Base-by-base conservation (phyloP, 1,140 invertebrate genomes). In the Physella acuta region DNA sequence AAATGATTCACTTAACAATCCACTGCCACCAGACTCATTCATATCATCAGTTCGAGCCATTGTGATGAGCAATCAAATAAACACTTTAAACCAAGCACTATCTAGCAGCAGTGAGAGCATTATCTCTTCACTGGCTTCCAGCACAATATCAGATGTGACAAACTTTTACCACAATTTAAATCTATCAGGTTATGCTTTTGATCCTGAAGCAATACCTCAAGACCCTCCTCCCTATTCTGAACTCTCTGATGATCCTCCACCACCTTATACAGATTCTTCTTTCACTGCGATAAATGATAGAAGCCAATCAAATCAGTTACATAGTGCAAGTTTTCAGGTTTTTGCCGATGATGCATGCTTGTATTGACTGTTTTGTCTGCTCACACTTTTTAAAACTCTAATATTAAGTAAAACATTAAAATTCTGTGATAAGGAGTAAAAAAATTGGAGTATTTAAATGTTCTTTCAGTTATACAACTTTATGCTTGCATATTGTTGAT, bases 151-250 rank as follows among this genome's bases (percentile, higher is more conserved):
- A 20, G 33, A 61, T 26, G 24, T 61, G 2, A 61, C 59, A 2
- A 31, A 39, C 24, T 61, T 61, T 8, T 61, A 61, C 59, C n/a
- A n/a, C 44, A 49, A n/a, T n/a, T 11, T 49, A n/a, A 49, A 49
- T 49, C 37, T 61, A 3, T 3, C 59, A 37, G 59, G 59, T 31
- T 61, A 36, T 61, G 59, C 33, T 14, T 37, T 61, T 61, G 2
- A 61, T 37, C 16, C 59, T 31, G 59, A 61, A 14, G 8, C 33
- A 4, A 61, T 61, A 11, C 34, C 26, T 61, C 24, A 14, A 37
- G 59, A 61, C 2, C 59, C 59, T 37, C 59, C 59, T 36, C 59
- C 59, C 24, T 61, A 61, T 61, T 37, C 59, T 14, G 59, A 61
- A 37, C 37, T 20, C 20, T 36, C 28, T 8, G 8, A 61, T 36